Percentiles rank a stretch among this genome's conserved stretches.
Conservation (phyloP, 2,888 invertebrate species). For the Aleiodes alternator region DNA sequence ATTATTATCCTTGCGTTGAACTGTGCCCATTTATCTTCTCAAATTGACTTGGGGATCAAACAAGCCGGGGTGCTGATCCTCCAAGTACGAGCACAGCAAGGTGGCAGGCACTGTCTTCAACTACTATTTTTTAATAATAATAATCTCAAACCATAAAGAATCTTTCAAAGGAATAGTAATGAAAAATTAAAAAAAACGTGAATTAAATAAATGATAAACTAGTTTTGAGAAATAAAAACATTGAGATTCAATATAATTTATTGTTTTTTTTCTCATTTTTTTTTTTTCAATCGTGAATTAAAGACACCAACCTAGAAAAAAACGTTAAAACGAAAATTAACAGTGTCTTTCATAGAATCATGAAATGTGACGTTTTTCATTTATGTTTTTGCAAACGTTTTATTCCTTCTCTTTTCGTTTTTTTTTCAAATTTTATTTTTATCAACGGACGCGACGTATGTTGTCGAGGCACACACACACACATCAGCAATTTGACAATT, state of each 20-base stretch:
- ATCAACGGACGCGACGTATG: slow-evolving; percentile 30
- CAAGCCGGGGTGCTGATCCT: slow-evolving; percentile 66
- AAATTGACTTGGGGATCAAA: slow-evolving; percentile 63
- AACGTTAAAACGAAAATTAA: slow-evolving; percentile 38
- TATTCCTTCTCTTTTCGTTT: slow-evolving; percentile 21
- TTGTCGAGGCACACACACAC: slow-evolving; percentile 9
- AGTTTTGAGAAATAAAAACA: slow-evolving; percentile 45
- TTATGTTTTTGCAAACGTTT: slow-evolving; percentile 19
- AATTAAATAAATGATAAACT: slow-evolving; percentile 39
- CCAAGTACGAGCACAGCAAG: slow-evolving; percentile 70
- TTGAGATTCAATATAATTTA: slow-evolving; percentile 45
- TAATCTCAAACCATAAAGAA: slow-evolving; percentile 62
- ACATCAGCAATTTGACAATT: slow-evolving; percentile 20
- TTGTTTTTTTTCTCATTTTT: not conserved
- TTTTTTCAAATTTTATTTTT: slow-evolving; percentile 9
- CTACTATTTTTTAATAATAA: slow-evolving; percentile 62
- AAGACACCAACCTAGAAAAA: slow-evolving; percentile 47
- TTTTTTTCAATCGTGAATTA: slow-evolving; percentile 26
- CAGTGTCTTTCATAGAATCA: slow-evolving; percentile 44
- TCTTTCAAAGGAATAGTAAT: slow-evolving; percentile 51
- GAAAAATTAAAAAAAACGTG: slow-evolving; percentile 40
- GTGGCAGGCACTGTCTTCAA: slow-evolving; percentile 71
- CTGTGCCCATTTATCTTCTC: slow-evolving; percentile 50
- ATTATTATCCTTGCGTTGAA: slow-evolving; percentile 44
- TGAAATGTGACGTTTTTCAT: slow-evolving; percentile 26